A percentile compares a stretch with the other conserved stretches of the same genome.
Evolutionary conservation across 2,797 vertebrate species (phyloP).

Genomic region (Oophaga sylvatica): DNA sequence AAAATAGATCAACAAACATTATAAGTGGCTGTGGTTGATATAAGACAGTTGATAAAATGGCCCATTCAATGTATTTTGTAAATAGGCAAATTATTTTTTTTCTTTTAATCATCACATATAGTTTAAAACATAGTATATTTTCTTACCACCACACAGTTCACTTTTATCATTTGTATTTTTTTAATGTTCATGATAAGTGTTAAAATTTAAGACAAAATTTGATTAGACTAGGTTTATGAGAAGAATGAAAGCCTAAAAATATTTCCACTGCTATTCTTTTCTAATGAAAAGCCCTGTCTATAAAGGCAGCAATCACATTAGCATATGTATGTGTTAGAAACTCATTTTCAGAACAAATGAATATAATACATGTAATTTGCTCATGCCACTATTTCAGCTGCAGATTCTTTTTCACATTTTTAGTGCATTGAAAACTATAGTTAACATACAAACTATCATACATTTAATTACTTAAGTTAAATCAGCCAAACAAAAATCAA

Average conservation of each 20-base stretch:
- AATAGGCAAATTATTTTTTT: background rate
- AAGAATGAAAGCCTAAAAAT: background rate
- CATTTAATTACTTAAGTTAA: background rate
- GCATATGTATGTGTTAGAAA: constrained; percentile 9
- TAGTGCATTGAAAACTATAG: background rate
- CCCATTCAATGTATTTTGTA: no score
- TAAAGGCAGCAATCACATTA: background rate
- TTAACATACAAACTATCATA: background rate
- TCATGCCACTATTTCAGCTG: background rate
- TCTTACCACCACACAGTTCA: background rate
- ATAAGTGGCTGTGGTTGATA: background rate
- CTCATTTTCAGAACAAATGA: constrained; percentile 6
- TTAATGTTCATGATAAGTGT: background rate
- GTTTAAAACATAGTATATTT: background rate
- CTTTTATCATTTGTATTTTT: background rate
- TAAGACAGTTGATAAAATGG: background rate
- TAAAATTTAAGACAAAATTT: background rate
- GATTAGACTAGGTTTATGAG: background rate
- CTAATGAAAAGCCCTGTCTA: background rate
- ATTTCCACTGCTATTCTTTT: background rate
- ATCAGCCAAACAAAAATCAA: background rate
- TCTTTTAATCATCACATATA: background rate
- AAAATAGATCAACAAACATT: background rate
- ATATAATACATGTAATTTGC: background rate
- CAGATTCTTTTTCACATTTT: background rate